Base-by-base conservation (phyloP, 2,113 vertebrate genomes). In the Bettongia penicillata region DNA sequence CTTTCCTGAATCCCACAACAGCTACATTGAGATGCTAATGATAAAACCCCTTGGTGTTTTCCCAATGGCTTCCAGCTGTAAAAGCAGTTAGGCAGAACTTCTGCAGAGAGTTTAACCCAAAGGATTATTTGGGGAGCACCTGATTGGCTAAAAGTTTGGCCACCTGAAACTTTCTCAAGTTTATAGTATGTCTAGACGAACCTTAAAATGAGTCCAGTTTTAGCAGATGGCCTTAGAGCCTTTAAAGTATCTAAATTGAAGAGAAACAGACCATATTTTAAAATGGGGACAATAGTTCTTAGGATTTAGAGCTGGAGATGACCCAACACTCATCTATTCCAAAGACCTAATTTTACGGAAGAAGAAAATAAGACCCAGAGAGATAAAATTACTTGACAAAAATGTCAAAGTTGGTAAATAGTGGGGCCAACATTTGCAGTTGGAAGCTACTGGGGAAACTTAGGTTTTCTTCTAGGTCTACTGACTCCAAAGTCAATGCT, bases 1-100 rank as follows among this genome's bases (percentile, higher is more conserved):
- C 68, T 93, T 96, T 61, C 97, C 96, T 51, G 96, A 97, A 96
- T 95, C 89, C 93, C 92, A 93, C 37, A 53, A 92, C 84, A 94
- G 93, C 96, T 90, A 68, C 94, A 26, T 91, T 55, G 93, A 97
- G 97, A 97, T 50, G 19, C 48, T 95, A 90, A 97, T 94, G 95
- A 84, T 55, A 96, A 96, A 96, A 96, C 4, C 51, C 53, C 37
- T 93, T 94, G 95, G 93, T 97, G 97, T 91, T 98, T 97, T 95
- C 95, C 95, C 47, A n/a, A 96, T 91, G 96, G 92, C 90, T 97
- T 98, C 94, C 93, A 97, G 94, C 94, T 98, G 94, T 61, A 94
- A 92, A 96, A 97, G 96, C 53, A 96, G 94, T 97, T 97, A 95
- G 93, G 97, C 52, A 95, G 91, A 37, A 7, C 10, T 53, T 93